Conservation (phyloP, 2,888 invertebrate genomes). For the Erebia aethiops region DNA sequence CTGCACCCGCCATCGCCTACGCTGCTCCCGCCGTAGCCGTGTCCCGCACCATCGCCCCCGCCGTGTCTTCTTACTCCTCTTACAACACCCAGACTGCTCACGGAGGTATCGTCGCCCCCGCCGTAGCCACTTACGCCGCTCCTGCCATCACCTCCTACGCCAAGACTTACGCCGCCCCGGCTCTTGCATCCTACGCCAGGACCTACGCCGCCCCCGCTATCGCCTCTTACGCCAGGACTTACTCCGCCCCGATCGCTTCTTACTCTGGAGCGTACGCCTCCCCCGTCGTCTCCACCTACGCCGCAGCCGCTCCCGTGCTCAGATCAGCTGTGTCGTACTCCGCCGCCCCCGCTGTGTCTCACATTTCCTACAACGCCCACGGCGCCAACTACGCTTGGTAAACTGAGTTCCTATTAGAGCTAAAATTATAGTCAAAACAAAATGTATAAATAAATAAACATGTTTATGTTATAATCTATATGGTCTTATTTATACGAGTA, state of each 20-base stretch:
- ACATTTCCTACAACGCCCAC: conserved; percentile 84
- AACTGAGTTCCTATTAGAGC: conserved; percentile 55
- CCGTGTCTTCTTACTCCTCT: conserved; percentile 47
- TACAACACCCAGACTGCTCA: conserved; percentile 50
- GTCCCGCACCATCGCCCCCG: conserved; percentile 39
- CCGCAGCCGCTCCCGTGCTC: conserved; percentile 59
- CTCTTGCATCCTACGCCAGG: conserved; percentile 47
- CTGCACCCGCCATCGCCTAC: conserved; percentile 39
- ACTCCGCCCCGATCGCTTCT: conserved; percentile 62
- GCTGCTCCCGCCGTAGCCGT: conserved; percentile 41
- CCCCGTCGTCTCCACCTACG: conserved; percentile 48
- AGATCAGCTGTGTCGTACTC: conserved; percentile 78
- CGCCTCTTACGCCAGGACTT: conserved; percentile 50
- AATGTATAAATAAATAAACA: conserved; percentile 19
- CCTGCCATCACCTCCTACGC: conserved; percentile 48
- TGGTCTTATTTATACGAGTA: neutral
- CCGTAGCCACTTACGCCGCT: conserved; percentile 52
- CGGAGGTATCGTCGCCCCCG: conserved; percentile 53
- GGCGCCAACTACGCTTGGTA: conserved; percentile 86
- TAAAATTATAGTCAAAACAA: conserved; percentile 18
- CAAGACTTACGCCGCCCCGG: conserved; percentile 68
- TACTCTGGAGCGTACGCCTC: conserved; percentile 49
- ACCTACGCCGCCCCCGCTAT: conserved; percentile 51
- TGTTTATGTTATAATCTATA: conserved; percentile 41
- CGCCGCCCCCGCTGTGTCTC: conserved; percentile 84